Evolutionary conservation across 2,113 vertebrate species (phyloP).

Genomic region (Aplodontia rufa): DNA sequence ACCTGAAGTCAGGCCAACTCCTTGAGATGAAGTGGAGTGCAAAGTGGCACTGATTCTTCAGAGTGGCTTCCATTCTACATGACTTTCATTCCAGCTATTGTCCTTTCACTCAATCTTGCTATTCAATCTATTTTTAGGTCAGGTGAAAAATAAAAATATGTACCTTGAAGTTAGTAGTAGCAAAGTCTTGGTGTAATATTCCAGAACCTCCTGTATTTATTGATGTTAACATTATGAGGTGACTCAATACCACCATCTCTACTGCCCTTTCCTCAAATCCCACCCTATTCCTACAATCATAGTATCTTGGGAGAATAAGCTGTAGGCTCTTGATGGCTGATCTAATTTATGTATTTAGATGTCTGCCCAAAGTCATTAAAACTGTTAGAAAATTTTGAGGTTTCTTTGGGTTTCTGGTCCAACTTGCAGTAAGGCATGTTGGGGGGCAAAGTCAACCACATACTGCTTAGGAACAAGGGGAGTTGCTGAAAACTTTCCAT

Average conservation of each 20-base stretch:
- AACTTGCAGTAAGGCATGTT: background rate
- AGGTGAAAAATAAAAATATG: background rate
- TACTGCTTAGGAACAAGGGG: accelerated
- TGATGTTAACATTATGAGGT: background rate
- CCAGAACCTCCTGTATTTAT: background rate
- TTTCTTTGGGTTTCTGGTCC: background rate
- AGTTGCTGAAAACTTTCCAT: background rate
- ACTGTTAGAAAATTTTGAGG: background rate
- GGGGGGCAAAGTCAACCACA: background rate
- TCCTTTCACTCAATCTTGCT: background rate
- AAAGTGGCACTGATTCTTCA: background rate
- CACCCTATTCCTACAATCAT: background rate
- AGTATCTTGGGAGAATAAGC: background rate
- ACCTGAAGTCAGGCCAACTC: background rate
- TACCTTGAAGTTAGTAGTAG: background rate
- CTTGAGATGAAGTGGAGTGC: background rate
- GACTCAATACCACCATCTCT: background rate
- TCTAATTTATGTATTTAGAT: background rate
- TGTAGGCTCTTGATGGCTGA: background rate
- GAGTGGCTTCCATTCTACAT: background rate
- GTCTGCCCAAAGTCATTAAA: background rate
- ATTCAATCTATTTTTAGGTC: background rate
- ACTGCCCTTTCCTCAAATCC: background rate
- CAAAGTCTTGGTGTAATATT: background rate
- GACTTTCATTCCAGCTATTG: background rate